Conservation (phyloP, 2,113 vertebrate species). For the Rousettus leschenaultii region DNA sequence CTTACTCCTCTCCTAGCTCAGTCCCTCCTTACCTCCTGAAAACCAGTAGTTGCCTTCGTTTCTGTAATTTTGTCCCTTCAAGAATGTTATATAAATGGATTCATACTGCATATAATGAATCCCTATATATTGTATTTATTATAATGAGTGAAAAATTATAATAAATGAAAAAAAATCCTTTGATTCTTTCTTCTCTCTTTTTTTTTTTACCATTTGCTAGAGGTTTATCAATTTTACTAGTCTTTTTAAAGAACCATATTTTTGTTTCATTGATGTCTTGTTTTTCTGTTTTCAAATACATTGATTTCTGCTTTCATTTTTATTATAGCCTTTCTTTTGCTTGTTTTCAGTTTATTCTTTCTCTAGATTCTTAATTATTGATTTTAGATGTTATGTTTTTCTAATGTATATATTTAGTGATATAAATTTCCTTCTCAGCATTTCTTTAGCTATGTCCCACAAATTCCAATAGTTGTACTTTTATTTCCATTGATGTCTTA, state of each 20-base stretch:
- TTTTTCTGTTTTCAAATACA: background rate
- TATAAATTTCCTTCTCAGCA: background rate
- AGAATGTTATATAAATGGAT: background rate
- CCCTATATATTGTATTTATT: background rate
- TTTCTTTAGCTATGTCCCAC: background rate
- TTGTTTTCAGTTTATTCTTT: background rate
- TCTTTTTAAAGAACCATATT: background rate
- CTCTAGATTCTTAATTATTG: background rate
- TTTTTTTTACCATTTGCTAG: background rate
- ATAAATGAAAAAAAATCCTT: background rate
- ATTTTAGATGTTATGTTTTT: background rate
- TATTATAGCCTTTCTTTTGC: background rate
- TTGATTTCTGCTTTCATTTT: background rate
- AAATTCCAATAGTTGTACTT: background rate
- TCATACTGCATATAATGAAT: background rate
- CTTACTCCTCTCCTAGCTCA: background rate
- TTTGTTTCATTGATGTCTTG: background rate
- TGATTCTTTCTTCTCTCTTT: background rate
- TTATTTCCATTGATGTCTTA: background rate
- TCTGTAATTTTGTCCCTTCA: conserved; percentile 7
- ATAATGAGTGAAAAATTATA: background rate
- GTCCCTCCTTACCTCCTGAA: background rate
- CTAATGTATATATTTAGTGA: background rate
- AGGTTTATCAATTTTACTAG: background rate
- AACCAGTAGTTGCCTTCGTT: background rate